Conservation (phyloP, 2,888 invertebrate genomes). For the Prosapia bicincta region DNA sequence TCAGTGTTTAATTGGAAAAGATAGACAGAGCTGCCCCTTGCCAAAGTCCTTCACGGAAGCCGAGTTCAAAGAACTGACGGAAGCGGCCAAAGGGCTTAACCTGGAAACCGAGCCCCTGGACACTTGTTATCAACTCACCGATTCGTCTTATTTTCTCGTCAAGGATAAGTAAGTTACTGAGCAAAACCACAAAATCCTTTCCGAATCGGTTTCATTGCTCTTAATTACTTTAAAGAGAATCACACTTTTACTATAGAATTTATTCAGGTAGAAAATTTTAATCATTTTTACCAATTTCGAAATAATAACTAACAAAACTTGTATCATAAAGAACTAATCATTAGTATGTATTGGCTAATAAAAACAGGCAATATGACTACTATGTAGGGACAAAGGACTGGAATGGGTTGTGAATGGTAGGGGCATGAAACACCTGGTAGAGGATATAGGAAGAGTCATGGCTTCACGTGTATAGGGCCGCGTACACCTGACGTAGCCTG, state of each 20-base stretch:
- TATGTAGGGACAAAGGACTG: too few relatives aligned
- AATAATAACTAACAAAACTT: too few relatives aligned
- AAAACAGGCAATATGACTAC: too few relatives aligned
- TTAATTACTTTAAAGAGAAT: neutral
- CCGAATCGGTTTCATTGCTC: neutral
- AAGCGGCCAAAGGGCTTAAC: constrained; percentile 37
- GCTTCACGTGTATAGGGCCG: too few relatives aligned
- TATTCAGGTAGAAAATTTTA: too few relatives aligned
- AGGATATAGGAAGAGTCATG: too few relatives aligned
- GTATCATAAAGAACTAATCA: too few relatives aligned
- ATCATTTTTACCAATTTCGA: too few relatives aligned
- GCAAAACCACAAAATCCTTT: neutral
- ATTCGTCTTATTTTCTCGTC: constrained; percentile 4
- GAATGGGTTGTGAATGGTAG: too few relatives aligned
- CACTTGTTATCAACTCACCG: constrained; percentile 26
- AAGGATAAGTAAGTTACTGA: constrained; percentile 13
- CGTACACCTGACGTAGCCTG: too few relatives aligned
- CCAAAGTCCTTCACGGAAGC: constrained; percentile 35
- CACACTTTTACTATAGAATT: constrained; percentile 5
- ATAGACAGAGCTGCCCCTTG: constrained; percentile 40
- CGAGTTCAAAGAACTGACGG: constrained; percentile 37
- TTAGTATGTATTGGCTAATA: too few relatives aligned
- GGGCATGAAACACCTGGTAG: too few relatives aligned
- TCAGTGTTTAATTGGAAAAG: constrained; percentile 42
- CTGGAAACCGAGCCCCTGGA: constrained; percentile 38